phyloP scores from a whole-genome alignment of 92 coral and sea anemone species.

The Siderastrea siderea region DNA sequence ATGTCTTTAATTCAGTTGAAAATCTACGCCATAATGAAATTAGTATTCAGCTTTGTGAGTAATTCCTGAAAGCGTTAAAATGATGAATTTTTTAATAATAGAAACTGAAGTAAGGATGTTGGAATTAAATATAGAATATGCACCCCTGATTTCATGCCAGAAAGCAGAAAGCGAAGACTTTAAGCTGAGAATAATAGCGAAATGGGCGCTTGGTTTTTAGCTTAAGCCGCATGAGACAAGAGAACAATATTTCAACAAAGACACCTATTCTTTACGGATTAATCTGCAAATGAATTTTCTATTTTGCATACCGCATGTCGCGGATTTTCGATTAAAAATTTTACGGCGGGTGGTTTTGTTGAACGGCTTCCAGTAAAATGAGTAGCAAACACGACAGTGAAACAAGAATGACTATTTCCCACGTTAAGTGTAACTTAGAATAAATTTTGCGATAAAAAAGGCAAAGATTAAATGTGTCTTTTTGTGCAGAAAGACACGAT shows the following conservation, averaged over 20 bases:
- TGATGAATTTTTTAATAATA: constrained; percentile 23
- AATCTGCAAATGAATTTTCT: constrained; percentile 15
- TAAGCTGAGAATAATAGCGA: not conserved
- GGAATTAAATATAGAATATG: not conserved
- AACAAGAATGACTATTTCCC: not conserved
- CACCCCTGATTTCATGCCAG: not conserved
- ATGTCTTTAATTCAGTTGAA: not conserved
- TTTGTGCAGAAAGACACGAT: not conserved
- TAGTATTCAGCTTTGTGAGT: constrained; percentile 30
- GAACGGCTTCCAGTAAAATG: not conserved
- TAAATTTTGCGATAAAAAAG: not conserved
- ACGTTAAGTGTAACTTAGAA: not conserved
- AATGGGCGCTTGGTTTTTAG: not conserved
- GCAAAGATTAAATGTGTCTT: too few relatives aligned
- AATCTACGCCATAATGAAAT: constrained; percentile 16
- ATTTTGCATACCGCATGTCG: constrained; percentile 5
- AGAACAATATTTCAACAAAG: constrained; percentile 15
- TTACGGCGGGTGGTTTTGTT: constrained; percentile 17
- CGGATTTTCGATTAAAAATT: constrained; percentile 19
- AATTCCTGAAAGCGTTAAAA: constrained; percentile 12
- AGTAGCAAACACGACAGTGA: not conserved
- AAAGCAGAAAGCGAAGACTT: not conserved
- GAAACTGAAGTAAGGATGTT: not conserved
- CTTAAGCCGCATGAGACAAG: constrained; percentile 12
- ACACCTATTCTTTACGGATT: constrained; percentile 2